Percentiles rank a stretch among this genome's conserved stretches.
These are phyloP conservation scores for Chionoecetes opilio DNA, from an alignment of 1,140 invertebrate species.

Conservation along the genomic window DNA sequence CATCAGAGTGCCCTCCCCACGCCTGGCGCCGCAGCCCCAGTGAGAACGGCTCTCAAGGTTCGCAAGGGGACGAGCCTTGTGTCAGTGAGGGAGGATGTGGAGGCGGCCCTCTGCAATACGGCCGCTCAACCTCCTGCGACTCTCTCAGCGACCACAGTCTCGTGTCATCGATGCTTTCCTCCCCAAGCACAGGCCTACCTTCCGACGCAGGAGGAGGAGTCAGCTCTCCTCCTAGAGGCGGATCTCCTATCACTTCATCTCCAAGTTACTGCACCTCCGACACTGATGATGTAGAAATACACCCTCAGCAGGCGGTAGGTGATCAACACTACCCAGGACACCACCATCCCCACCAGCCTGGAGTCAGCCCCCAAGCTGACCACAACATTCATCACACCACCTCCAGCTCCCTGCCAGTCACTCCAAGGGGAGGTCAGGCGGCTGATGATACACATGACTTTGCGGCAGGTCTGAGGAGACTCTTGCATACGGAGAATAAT, in stretches of 20 bases:
- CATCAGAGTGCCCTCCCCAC: conserved; percentile 57
- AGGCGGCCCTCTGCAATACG: conserved; percentile 57
- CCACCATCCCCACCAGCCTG: conserved; percentile 68
- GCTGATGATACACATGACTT: conserved; percentile 72
- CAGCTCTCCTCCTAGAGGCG: conserved; percentile 58
- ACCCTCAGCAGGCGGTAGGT: neutral
- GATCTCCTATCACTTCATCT: conserved; percentile 65
- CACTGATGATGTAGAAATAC: conserved; percentile 67
- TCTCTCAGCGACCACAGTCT: conserved; percentile 79
- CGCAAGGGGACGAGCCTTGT: conserved; percentile 49
- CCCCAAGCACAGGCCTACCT: conserved; percentile 71
- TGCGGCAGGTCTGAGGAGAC: conserved; percentile 57
- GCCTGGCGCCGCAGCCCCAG: conserved; percentile 50
- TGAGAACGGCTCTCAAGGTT: conserved; percentile 55
- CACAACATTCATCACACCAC: conserved; percentile 50
- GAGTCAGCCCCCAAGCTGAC: neutral
- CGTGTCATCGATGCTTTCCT: conserved; percentile 78
- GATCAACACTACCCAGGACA: conserved; percentile 75
- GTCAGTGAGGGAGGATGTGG: conserved; percentile 69
- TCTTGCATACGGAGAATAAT: conserved; percentile 80
- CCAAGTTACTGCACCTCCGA: conserved; percentile 70
- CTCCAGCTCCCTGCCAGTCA: conserved; percentile 78
- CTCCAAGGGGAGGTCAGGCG: conserved; percentile 56
- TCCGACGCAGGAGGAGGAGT: conserved; percentile 64
- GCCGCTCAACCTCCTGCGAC: conserved; percentile 75